Conservation (phyloP, 2,797 vertebrate species). For the Melopsittacus undulatus region DNA sequence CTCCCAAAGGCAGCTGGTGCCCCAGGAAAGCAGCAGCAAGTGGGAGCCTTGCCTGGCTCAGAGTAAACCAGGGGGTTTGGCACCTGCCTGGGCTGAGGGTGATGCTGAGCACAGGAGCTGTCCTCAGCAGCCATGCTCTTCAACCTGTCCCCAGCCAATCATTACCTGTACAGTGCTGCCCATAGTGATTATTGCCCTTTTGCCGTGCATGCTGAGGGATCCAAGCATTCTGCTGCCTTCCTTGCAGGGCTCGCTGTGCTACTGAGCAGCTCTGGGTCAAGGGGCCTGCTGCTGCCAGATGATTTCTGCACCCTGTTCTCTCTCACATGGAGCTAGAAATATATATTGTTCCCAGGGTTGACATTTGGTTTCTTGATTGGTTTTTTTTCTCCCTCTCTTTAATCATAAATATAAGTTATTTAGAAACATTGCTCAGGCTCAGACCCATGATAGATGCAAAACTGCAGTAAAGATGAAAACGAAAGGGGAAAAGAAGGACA, state of each 20-base stretch:
- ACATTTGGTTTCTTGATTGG: too few relatives aligned
- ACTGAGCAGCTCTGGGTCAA: not conserved
- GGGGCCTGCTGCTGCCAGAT: not conserved
- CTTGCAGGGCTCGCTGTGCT: not conserved
- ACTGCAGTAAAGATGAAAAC: not conserved
- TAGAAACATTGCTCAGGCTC: not conserved
- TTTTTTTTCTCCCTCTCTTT: not conserved
- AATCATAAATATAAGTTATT: not conserved
- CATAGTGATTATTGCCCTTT: fast-evolving
- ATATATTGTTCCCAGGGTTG: not conserved
- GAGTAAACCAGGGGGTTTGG: fast-evolving
- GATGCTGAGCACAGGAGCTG: not conserved
- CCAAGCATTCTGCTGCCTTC: not conserved
- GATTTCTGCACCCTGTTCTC: not conserved
- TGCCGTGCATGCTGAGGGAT: fast-evolving
- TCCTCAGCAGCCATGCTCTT: not conserved
- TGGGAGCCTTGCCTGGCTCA: not conserved
- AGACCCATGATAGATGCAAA: not conserved
- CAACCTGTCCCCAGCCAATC: not conserved
- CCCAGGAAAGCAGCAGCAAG: fast-evolving
- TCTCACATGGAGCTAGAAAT: not conserved
- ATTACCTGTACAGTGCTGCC: not conserved
- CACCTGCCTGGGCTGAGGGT: fast-evolving
- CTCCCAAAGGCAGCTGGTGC: not conserved
- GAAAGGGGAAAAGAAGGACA: not conserved